These are phyloP conservation scores for Merops nubicus DNA, from an alignment of 2,113 vertebrate genomes.

Conservation along the genomic window DNA sequence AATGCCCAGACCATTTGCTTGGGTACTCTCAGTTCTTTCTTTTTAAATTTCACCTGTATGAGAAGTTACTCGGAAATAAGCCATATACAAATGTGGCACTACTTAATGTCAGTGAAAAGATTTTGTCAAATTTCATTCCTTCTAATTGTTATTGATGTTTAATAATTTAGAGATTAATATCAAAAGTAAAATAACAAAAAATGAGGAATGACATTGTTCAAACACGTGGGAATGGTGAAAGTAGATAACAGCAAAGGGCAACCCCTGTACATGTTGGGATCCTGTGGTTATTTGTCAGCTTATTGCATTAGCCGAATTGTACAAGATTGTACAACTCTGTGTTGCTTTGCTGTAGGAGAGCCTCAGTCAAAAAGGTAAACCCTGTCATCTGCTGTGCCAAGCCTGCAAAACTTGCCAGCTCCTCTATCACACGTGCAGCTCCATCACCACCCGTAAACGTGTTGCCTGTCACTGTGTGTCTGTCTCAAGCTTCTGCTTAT, in stretches of 20 bases:
- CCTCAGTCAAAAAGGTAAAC: not conserved
- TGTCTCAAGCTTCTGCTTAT: slow-evolving; percentile 26
- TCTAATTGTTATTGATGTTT: not conserved
- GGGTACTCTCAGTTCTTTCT: not conserved
- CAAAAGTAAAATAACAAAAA: not conserved
- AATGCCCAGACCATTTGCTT: slow-evolving; percentile 73
- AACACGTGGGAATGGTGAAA: not conserved
- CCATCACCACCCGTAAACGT: not conserved
- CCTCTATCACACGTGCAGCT: not conserved
- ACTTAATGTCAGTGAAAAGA: not conserved
- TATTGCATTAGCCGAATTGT: slow-evolving; percentile 1
- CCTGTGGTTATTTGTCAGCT: not conserved
- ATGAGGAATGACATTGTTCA: not conserved
- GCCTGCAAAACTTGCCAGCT: slow-evolving; percentile 4
- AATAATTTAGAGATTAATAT: not conserved
- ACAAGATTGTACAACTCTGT: not conserved
- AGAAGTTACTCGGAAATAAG: slow-evolving; percentile 53
- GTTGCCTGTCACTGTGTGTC: slow-evolving; percentile 8
- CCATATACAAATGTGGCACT: not conserved
- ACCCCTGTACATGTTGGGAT: not conserved
- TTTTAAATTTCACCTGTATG: slow-evolving; percentile 38
- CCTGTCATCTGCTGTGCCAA: not conserved
- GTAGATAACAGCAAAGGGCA: not conserved
- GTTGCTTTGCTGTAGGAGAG: not conserved
- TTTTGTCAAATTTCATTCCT: not conserved